These are phyloP conservation scores for Oceanodroma leucorhoa DNA, from an alignment of 2,797 vertebrate genomes.

Conservation along the genomic window DNA sequence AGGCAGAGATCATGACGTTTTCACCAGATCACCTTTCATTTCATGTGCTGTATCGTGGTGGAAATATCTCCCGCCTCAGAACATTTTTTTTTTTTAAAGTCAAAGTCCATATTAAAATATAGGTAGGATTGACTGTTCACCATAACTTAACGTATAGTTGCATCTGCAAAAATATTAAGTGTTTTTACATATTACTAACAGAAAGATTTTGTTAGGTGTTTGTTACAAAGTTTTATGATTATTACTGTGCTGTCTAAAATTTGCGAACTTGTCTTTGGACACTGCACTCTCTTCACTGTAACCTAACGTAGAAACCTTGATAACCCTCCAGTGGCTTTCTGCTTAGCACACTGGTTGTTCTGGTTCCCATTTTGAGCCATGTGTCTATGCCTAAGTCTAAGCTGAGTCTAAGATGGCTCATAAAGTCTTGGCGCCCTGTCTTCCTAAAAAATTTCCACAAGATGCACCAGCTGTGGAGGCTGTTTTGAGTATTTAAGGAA, in stretches of 20 bases:
- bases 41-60: fast-evolving
- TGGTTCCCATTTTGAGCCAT: neutral
- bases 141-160: neutral
- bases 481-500: neutral
- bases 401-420: neutral
- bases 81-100: neutral
- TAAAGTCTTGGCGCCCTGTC: neutral
- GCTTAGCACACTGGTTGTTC: neutral
- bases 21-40: neutral
- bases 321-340: neutral
- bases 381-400: neutral
- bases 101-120: neutral
- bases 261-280: neutral
- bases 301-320: neutral
- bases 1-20: neutral
- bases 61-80: neutral
- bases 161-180: neutral
- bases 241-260: neutral
- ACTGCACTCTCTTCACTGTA: neutral
- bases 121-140: neutral
- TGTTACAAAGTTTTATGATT: neutral
- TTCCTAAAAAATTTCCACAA: neutral
- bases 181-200: neutral
- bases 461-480: neutral
- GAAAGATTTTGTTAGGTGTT: neutral